Percentiles rank a stretch among this genome's conserved stretches.
Evolutionary conservation across 2,113 vertebrate genomes (phyloP).

Genomic region (Benitochromis conjunctus): DNA sequence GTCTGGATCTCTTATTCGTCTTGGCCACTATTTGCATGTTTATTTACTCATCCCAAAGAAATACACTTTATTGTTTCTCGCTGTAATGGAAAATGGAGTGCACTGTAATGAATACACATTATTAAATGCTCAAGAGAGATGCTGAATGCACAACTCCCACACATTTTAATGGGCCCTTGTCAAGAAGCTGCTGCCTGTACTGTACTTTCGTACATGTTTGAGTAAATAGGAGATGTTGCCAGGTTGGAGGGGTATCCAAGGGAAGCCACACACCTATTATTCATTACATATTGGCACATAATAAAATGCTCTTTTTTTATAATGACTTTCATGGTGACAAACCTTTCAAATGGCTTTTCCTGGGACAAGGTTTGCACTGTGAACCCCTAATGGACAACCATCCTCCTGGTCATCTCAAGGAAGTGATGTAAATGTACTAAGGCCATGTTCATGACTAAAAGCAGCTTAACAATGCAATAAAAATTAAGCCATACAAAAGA

Average conservation of each 20-base stretch:
- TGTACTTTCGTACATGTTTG: not conserved
- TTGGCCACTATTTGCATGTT: not conserved
- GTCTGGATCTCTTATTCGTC: not conserved
- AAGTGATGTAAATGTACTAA: not conserved
- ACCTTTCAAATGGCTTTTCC: not conserved
- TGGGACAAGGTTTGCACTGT: not conserved
- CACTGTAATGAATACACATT: slow-evolving; percentile 31
- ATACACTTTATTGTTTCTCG: not conserved
- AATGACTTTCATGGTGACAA: not conserved
- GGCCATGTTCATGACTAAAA: not conserved
- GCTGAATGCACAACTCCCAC: not conserved
- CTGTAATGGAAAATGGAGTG: slow-evolving; percentile 19
- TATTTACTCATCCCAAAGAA: slow-evolving; percentile 12
- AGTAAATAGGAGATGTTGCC: not conserved
- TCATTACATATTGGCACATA: not conserved
- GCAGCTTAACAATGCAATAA: not conserved
- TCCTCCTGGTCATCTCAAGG: not conserved
- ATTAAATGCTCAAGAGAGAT: slow-evolving; percentile 24
- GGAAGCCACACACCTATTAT: not conserved
- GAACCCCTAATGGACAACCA: not conserved
- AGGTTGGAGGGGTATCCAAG: not conserved
- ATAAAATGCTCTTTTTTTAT: not conserved
- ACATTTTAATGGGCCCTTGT: slow-evolving; percentile 17
- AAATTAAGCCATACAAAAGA: not conserved
- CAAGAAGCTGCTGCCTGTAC: not conserved